A percentile compares a stretch with the other conserved stretches of the same genome.
Conservation (phyloP, 1,140 invertebrate genomes). For the Tyrophagus putrescentiae region DNA sequence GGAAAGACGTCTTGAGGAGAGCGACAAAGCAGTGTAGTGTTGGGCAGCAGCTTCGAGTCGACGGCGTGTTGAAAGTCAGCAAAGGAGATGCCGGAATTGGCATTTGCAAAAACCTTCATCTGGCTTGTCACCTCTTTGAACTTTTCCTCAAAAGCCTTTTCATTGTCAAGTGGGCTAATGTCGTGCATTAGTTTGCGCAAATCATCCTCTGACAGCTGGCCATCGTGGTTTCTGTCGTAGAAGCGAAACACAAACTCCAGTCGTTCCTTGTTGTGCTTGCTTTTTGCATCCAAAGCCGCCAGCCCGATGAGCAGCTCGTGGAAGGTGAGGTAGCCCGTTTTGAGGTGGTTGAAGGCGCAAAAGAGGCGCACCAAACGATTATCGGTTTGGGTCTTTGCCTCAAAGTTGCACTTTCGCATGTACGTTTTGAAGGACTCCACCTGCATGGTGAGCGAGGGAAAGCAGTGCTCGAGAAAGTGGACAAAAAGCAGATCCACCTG, state of each 20-base stretch:
- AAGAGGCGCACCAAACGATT: neutral
- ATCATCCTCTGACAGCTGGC: constrained; percentile 27
- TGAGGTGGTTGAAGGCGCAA: neutral
- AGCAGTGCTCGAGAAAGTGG: constrained; percentile 21
- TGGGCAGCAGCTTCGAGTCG: constrained; percentile 41
- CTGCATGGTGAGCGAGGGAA: constrained; percentile 14
- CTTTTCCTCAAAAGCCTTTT: neutral
- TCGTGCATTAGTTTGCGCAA: neutral
- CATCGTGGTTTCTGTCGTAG: constrained; percentile 38
- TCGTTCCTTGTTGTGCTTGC: constrained; percentile 37
- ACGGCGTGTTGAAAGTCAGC: constrained; percentile 39
- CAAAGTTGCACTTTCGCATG: constrained; percentile 14
- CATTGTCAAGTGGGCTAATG: neutral
- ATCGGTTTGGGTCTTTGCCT: neutral
- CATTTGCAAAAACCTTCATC: neutral
- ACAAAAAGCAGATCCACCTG: constrained; percentile 8
- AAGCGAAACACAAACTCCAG: constrained; percentile 43
- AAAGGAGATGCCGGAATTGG: constrained; percentile 29
- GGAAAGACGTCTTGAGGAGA: constrained; percentile 22
- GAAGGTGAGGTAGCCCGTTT: constrained; percentile 30
- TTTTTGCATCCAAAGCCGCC: constrained; percentile 39
- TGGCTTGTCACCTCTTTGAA: neutral
- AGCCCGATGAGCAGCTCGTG: constrained; percentile 40
- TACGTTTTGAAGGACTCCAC: constrained; percentile 14
- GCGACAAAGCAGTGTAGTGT: constrained; percentile 40